Evolutionary conservation across 2,888 invertebrate species (phyloP).

Genomic region (Silvanus unidentatus): DNA sequence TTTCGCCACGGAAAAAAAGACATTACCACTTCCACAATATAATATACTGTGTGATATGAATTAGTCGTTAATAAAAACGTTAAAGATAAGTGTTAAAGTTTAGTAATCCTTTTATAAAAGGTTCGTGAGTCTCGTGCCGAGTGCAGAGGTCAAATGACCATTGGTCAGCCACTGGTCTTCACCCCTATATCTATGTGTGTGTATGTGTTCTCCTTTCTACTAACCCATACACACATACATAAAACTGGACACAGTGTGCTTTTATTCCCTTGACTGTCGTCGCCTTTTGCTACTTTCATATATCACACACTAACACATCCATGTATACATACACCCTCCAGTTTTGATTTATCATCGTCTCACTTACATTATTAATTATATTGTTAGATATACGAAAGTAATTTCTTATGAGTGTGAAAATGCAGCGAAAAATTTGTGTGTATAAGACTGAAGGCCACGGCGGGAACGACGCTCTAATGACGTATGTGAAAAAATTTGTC

Average conservation of each 20-base stretch:
- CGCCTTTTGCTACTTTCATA: constrained; percentile 24
- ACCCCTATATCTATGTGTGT: constrained; percentile 3
- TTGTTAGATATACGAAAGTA: neutral
- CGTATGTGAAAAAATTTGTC: no score
- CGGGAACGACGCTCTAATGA: no score
- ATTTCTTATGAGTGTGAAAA: no score
- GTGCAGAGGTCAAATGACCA: constrained; percentile 39
- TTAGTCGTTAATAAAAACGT: constrained; percentile 20
- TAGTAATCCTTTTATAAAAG: constrained; percentile 39
- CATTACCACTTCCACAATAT: constrained; percentile 1
- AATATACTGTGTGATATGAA: neutral
- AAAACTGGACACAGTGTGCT: constrained; percentile 2
- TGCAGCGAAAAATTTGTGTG: no score
- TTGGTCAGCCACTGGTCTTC: constrained; percentile 27
- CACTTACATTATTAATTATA: constrained; percentile 1
- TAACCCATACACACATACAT: no score
- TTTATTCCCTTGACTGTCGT: constrained; percentile 21
- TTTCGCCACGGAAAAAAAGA: no score
- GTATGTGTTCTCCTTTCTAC: constrained; percentile 3
- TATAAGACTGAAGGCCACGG: no score
- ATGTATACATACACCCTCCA: neutral
- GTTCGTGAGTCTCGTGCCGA: constrained; percentile 35
- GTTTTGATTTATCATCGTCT: constrained; percentile 2
- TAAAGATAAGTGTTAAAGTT: constrained; percentile 22
- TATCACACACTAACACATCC: constrained; percentile 18